Evolutionary conservation across 2,797 vertebrate species (phyloP), one percentile per base, ranked within the genome.

Genomic region (Rhadinocentrus ornatus): DNA sequence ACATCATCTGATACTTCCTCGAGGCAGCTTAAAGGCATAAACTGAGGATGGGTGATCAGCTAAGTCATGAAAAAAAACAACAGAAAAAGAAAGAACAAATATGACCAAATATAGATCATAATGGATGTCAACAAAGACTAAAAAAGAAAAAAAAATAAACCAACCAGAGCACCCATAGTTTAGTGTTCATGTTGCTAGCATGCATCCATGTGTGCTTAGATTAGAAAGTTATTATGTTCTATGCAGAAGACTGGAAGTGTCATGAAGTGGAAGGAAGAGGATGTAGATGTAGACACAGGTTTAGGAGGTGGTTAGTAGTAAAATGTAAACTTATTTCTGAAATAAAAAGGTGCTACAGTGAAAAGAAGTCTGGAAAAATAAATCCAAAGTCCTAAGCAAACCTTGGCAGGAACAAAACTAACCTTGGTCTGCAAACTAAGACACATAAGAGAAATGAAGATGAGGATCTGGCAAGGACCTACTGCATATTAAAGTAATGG

Each of bases 1-100:
- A 87, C 84, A 84, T 91, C 90, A 88, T 78, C 79, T 69, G 61
- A 74, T 59, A 41, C 69, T 10, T 48, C 67, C 34, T 60, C 48
- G 56, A 34, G n/a, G 44, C 61, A 8, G 5, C 31, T 71, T 54
- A 61, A 55, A 75, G 66, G 64, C 65, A 69, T 34, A 65, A n/a
- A 62, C 48, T 11, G 32, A 37, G 56, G 57, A 29, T 5, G 9
- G 5, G 32, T 50, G 70, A 61, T 58, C 62, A 83, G 64, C 60
- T 18, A 27, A 68, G 55, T 22, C 13, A 73, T n/a, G n/a, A n/a
- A n/a, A n/a, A n/a, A n/a, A n/a, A n/a, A n/a, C n/a, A n/a, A n/a
- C n/a, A n/a, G n/a, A n/a, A 62, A 69, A 71, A 52, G 69, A 12
- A 26, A 44, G 31, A 60, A 41, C 35, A 13, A n/a, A n/a, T n/a